These are phyloP conservation scores for Campylorhamphus procurvoides DNA, from an alignment of 2,113 vertebrate species.

Conservation along the genomic window DNA sequence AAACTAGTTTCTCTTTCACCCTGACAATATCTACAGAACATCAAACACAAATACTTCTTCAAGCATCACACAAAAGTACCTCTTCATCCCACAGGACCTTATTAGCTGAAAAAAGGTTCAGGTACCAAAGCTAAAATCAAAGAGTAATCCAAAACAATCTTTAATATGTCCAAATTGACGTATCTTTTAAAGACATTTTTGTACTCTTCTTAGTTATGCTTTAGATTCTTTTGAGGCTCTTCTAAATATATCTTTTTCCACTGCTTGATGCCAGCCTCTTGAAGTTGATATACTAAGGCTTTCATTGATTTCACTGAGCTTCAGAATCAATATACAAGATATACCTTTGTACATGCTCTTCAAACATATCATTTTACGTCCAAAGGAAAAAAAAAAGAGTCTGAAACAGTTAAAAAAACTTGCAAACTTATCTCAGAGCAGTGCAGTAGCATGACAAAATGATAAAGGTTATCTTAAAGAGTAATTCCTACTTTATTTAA, in stretches of 20 bases:
- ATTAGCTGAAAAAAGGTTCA: conserved; percentile 31
- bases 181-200: conserved; percentile 16
- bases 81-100: conserved; percentile 21
- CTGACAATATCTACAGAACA: conserved; percentile 9
- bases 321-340: conserved; percentile 58
- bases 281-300: conserved; percentile 36
- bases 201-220: neutral
- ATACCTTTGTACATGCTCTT: conserved; percentile 35
- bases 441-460: neutral
- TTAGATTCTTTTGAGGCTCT: conserved; percentile 10
- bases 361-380: conserved; percentile 25
- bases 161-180: conserved; percentile 20
- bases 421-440: neutral
- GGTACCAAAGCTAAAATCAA: conserved; percentile 36
- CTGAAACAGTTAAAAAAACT: conserved; percentile 35
- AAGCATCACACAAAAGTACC: conserved; percentile 13
- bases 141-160: conserved; percentile 35
- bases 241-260: conserved; percentile 36
- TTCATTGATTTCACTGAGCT: conserved; percentile 53
- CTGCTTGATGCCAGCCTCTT: conserved; percentile 18
- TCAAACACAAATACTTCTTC: conserved; percentile 31
- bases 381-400: neutral
- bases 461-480: neutral
- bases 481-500: conserved; percentile 13
- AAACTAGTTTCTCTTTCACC: neutral